Base-by-base conservation (phyloP, 2,113 vertebrate species). In the Maccullochella peelii region DNA sequence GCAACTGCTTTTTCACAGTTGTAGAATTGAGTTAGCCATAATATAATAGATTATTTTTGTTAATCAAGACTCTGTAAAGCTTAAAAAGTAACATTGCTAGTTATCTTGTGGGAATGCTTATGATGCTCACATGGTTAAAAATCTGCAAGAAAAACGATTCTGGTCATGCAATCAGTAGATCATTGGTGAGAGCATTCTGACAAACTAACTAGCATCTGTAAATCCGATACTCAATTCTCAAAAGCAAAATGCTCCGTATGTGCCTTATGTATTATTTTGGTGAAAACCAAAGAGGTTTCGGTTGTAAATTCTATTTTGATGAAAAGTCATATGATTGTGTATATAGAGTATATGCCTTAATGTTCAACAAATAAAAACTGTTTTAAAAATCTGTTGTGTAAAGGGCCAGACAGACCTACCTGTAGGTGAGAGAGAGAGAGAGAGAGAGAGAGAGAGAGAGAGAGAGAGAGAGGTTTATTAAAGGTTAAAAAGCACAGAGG, bases 181-280 rank as follows among this genome's bases (percentile, higher is more conserved):
- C n/a, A 62, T 80, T 69, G 65, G 21, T 65, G 69, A 84, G 68
- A 82, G 66, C 62, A 18, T 89, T 82, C 49, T 71, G 81, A 82
- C 62, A 85, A 86, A 71, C 70, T 72, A 49, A 86, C 69, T 36
- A 62, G 8, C 62, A 5, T 44, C 38, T 83, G 65, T 69, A 61
- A 79, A 87, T 68, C 75, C 66, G 8, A 40, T 70, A 73, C 50
- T 57, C 49, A 16, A 20, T 42, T 61, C 21, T 82, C 59, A 67
- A 86, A 59, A 67, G 67, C 80, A 82, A 86, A 83, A 82, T 74
- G 67, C 71, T 88, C 80, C 80, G 80, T 61, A 86, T 82, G 93
- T 94, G 93, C 94, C 94, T 94, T 94, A 91, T 83, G 85, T 84
- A 59, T 85, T 79, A 80, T 84, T 88, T 89, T 91, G 59, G 82